Evolutionary conservation across 2,113 vertebrate species (phyloP).

Genomic region (Callaeas wilsoni): DNA sequence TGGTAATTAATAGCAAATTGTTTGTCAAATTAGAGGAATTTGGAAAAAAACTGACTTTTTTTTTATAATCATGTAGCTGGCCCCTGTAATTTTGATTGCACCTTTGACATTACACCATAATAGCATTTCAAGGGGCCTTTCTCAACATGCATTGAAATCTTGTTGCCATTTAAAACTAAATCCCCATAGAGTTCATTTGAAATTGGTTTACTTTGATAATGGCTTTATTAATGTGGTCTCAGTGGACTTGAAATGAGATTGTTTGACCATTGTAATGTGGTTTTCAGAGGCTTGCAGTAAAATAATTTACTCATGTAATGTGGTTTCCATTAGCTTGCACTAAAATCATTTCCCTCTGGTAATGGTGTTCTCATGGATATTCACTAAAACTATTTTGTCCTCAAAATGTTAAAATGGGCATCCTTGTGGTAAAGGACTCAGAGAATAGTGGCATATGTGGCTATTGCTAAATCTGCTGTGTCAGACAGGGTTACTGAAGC

Average conservation of each 20-base stretch:
- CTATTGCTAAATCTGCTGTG: constrained; percentile 13
- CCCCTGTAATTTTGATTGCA: constrained; percentile 49
- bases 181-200: constrained; percentile 69
- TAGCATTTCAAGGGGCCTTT: constrained; percentile 49
- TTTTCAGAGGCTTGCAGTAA: constrained; percentile 75
- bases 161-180: constrained; percentile 71
- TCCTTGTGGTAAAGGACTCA: constrained; percentile 15
- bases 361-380: constrained; percentile 69
- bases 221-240: constrained; percentile 78
- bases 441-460: neutral
- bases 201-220: constrained; percentile 78
- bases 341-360: constrained; percentile 73
- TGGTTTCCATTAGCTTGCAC: constrained; percentile 75
- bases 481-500: neutral
- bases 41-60: neutral
- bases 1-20: constrained; percentile 32
- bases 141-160: constrained; percentile 67
- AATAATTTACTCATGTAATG: constrained; percentile 75
- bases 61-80: constrained; percentile 35
- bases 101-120: constrained; percentile 37
- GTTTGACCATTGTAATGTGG: constrained; percentile 77
- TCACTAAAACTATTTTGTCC: constrained; percentile 62
- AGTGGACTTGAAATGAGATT: constrained; percentile 73
- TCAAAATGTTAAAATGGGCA: constrained; percentile 45
- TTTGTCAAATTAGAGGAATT: neutral